Percentiles rank a stretch among this genome's conserved stretches.
Evolutionary conservation across 2,797 vertebrate genomes (phyloP).

Genomic region (Gallinago stenura): DNA sequence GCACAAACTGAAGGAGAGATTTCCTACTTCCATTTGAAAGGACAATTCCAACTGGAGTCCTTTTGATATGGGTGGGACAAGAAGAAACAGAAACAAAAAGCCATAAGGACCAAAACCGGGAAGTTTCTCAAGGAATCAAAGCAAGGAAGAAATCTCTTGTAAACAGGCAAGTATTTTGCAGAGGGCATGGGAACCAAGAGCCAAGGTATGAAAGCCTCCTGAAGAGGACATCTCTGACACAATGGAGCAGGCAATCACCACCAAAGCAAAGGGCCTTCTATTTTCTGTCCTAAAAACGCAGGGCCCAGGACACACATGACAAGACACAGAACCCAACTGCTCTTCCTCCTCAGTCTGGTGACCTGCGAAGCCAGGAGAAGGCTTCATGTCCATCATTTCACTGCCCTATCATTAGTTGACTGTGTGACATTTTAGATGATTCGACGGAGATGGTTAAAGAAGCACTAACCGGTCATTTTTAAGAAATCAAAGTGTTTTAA

Average conservation of each 20-base stretch:
- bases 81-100: neutral
- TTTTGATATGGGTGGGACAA: neutral
- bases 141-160: neutral
- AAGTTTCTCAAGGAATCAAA: neutral
- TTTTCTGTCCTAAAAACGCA: neutral
- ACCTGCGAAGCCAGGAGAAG: neutral
- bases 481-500: neutral
- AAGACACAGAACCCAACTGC: neutral
- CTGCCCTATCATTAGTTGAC: neutral
- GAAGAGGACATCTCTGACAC: neutral
- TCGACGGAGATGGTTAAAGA: neutral
- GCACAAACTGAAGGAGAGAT: neutral
- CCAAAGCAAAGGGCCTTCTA: neutral
- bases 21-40: neutral
- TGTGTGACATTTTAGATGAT: neutral
- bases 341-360: neutral
- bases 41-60: neutral
- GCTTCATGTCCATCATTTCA: rapidly evolving
- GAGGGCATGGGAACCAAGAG: neutral
- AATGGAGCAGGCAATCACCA: neutral
- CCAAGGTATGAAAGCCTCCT: neutral
- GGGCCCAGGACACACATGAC: neutral
- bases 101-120: neutral
- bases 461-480: neutral
- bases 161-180: rapidly evolving